Conservation (phyloP, 2,797 vertebrate genomes). For the Enteromius unitaeniatus region DNA sequence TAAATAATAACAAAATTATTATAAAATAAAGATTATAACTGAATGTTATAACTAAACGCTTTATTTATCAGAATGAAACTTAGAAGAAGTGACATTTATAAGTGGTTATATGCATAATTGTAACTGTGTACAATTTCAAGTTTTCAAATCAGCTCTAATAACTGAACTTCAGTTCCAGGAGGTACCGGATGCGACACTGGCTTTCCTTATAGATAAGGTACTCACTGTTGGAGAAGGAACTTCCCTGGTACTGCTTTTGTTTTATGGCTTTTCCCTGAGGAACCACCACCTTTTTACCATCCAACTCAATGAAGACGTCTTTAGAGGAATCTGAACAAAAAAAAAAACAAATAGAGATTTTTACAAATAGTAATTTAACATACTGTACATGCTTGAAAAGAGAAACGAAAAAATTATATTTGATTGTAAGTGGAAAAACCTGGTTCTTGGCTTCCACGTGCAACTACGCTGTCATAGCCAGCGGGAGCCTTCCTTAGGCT, state of each 20-base stretch:
- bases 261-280: slow-evolving; percentile 80
- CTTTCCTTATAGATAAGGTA: slow-evolving; percentile 92
- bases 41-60: neutral
- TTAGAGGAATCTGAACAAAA: slow-evolving; percentile 78
- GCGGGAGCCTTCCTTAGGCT: slow-evolving; percentile 74
- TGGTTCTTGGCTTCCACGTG: slow-evolving; percentile 82
- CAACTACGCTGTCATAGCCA: slow-evolving; percentile 84
- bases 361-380: neutral
- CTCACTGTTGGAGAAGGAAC: slow-evolving; percentile 84
- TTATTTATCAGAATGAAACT: neutral
- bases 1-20: neutral
- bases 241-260: slow-evolving; percentile 71
- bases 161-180: slow-evolving; percentile 84
- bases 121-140: neutral
- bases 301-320: slow-evolving; percentile 78
- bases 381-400: neutral
- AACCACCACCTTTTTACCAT: slow-evolving; percentile 82
- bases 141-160: neutral
- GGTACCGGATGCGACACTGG: slow-evolving; percentile 87
- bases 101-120: neutral
- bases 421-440: slow-evolving; percentile 71
- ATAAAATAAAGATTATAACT: neutral
- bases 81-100: neutral
- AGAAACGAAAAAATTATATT: neutral
- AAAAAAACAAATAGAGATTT: neutral